Evolutionary conservation across 2,888 invertebrate genomes (phyloP), one percentile per base, ranked within the genome.

Genomic region (Phaedon cochleariae): DNA sequence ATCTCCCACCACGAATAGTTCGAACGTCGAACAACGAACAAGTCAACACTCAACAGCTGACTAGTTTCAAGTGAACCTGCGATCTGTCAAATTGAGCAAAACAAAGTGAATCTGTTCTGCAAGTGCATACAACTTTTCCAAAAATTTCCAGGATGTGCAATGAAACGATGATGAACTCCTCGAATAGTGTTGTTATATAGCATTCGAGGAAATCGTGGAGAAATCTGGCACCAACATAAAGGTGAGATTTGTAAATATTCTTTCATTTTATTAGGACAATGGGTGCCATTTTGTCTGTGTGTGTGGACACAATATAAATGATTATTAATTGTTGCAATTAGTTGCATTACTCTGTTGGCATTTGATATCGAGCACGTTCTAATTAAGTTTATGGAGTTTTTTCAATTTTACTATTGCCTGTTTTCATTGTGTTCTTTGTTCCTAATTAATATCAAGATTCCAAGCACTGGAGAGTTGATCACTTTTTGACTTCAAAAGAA

Each of bases 1-100:
- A 10, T 41, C 15, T 12, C 41, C 41, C 12, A 41, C 15, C 41
- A 41, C 41, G 10, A 34, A 34, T 9, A 41, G 3, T 5, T 26
- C 26, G 26, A 41, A n/a, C 41, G 12, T 41, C 41, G 15, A 79
- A 79, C 79, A 79, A 78, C 80, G 79, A 79, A 80, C 76, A 74
- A 71, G 71, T 77, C n/a, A n/a, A n/a, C n/a, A n/a, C n/a, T n/a
- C 4, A 79, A 79, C 79, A 79, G 79, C 80, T 80, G 80, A 80
- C 76, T 75, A 71, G 71, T 77, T 75, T 71, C 68, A 70, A 70
- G 73, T 68, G 72, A 76, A 73, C 76, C 69, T 71, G 72, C 65
- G 70, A 71, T 49, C 70, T 76, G 76, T 76, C 74, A 76, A 69
- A 67, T 69, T 58, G 18, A 69, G 57, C 59, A 66, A 61, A 72